phyloP scores from a whole-genome alignment of 30 jellyfish, hydroid and myxozoan genomes.

The Pseudorhiza aurosa region DNA sequence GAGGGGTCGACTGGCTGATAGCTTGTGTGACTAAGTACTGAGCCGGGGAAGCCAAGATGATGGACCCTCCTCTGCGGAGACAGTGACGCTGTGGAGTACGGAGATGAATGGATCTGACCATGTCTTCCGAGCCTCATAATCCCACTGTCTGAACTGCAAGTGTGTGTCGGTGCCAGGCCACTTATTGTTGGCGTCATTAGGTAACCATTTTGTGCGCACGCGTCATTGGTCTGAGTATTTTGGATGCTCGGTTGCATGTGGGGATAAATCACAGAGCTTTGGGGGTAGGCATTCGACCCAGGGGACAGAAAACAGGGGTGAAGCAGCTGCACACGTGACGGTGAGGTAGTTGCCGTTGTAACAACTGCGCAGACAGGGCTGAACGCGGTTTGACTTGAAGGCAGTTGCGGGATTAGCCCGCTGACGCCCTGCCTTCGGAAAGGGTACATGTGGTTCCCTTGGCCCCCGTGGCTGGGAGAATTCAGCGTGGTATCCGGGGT shows the following conservation, averaged over 20 bases:
- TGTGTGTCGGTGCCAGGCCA: constrained; percentile 61
- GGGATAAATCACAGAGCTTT: constrained; percentile 68
- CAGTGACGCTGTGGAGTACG: constrained; percentile 60
- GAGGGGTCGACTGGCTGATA: constrained; percentile 65
- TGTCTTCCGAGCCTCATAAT: constrained; percentile 39
- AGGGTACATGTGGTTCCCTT: constrained; percentile 38
- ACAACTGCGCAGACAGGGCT: constrained; percentile 89
- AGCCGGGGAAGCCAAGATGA: constrained; percentile 65
- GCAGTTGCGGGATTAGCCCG: constrained; percentile 62
- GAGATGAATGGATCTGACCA: constrained; percentile 59
- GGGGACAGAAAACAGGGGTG: constrained; percentile 90
- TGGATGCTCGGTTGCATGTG: constrained; percentile 58
- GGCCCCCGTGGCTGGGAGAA: constrained; percentile 37
- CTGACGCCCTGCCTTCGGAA: constrained; percentile 62
- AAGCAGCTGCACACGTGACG: constrained; percentile 74
- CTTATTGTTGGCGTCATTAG: constrained; percentile 57
- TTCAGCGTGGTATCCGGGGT: constrained; percentile 39
- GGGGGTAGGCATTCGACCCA: constrained; percentile 61
- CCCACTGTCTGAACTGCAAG: constrained; percentile 59
- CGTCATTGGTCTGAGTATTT: constrained; percentile 24
- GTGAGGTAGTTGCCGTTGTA: constrained; percentile 70
- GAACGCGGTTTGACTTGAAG: constrained; percentile 78
- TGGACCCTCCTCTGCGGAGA: constrained; percentile 80
- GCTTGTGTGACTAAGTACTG: constrained; percentile 49
- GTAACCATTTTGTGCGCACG: constrained; percentile 55